A percentile compares a stretch with the other conserved stretches of the same genome.
Conservation (phyloP, 2,797 vertebrate genomes). For the Spheniscus humboldti region DNA sequence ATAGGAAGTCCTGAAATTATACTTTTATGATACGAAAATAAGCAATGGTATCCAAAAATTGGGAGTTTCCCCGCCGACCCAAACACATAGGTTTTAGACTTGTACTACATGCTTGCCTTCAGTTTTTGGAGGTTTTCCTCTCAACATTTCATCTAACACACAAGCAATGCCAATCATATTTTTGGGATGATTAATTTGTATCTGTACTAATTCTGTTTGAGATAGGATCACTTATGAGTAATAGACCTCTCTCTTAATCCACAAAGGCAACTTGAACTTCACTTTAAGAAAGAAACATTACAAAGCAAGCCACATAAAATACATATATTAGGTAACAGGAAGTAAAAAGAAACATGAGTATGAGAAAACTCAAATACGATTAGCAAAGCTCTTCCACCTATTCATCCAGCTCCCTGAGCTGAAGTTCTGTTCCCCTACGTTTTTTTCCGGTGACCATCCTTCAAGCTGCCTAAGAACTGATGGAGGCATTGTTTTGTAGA, state of each 20-base stretch:
- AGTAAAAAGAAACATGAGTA: not conserved
- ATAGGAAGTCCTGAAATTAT: not conserved
- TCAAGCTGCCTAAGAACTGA: not conserved
- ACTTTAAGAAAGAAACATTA: not conserved
- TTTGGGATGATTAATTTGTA: not conserved
- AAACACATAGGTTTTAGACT: not conserved
- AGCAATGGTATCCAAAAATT: not conserved
- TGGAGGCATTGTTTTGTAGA: not conserved
- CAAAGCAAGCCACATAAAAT: not conserved
- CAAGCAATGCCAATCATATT: not conserved
- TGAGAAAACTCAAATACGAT: not conserved
- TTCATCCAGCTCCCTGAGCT: not conserved
- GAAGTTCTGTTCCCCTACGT: not conserved
- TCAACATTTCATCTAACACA: not conserved
- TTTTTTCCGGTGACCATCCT: not conserved
- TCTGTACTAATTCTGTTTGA: not conserved
- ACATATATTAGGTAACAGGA: not conserved
- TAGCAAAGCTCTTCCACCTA: not conserved
- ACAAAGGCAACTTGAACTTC: not conserved
- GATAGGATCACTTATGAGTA: not conserved
- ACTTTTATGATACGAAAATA: not conserved
- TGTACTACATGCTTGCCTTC: not conserved
- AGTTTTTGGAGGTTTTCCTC: not conserved
- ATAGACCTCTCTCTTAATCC: not conserved
- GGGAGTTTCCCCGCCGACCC: not conserved